A percentile compares a stretch with the other conserved stretches of the same genome.
Conservation (phyloP, 2,113 vertebrate genomes). For the Triplophysa dalaica region DNA sequence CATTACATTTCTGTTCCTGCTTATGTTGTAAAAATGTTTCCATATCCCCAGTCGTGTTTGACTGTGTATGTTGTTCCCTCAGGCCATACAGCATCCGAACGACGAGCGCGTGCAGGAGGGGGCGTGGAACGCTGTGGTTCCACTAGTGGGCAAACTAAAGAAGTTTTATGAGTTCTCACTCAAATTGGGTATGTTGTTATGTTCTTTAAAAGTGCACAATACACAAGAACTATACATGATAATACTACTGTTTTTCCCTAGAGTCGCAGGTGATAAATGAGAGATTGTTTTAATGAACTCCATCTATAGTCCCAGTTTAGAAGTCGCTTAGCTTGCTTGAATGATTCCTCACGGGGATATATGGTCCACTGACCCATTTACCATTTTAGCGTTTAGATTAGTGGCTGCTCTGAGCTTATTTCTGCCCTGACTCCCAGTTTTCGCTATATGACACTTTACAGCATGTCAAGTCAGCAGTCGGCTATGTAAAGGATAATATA, state of each 20-base stretch:
- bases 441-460: too few relatives aligned
- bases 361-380: constrained; percentile 38
- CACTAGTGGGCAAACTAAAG: constrained; percentile 93
- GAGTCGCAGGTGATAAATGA: constrained; percentile 2
- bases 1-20: not conserved
- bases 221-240: constrained; percentile 8
- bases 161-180: constrained; percentile 97
- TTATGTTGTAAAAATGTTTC: not conserved
- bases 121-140: constrained; percentile 92
- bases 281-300: not conserved
- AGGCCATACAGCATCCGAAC: constrained; percentile 92
- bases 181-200: constrained; percentile 80
- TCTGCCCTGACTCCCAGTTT: not conserved
- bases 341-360: constrained; percentile 4
- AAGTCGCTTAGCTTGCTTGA: not conserved
- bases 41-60: not conserved
- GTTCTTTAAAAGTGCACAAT: not conserved
- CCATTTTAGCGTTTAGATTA: not conserved
- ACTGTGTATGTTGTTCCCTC: constrained; percentile 19
- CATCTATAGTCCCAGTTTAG: not conserved
- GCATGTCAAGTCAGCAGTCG: too few relatives aligned
- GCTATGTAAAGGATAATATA: too few relatives aligned
- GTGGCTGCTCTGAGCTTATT: not conserved
- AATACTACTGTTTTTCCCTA: not conserved
- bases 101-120: constrained; percentile 89